A percentile compares a stretch with the other conserved stretches of the same genome.
Conservation (phyloP, 2,888 invertebrate species). For the Rhagonycha fulva region DNA sequence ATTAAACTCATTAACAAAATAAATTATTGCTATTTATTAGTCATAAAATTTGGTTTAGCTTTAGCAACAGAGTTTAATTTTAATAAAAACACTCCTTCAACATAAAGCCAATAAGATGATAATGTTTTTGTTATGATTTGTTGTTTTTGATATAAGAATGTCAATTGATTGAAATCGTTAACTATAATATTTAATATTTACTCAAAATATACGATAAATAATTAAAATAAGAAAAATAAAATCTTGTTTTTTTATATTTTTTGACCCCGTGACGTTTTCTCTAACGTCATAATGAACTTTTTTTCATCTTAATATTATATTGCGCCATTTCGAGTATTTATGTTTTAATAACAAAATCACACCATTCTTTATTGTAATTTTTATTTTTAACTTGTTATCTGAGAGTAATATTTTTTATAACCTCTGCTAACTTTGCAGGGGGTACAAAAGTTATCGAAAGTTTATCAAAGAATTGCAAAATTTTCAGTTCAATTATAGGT, state of each 20-base stretch:
- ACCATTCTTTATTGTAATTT: constrained; percentile 1
- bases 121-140: not conserved
- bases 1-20: not conserved
- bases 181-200: not conserved
- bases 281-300: not conserved
- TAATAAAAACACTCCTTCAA: not conserved
- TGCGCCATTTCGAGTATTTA: not conserved
- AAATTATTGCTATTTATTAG: not conserved
- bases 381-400: not conserved
- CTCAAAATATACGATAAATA: not conserved
- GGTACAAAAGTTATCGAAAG: constrained; percentile 23
- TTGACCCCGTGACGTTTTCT: constrained; percentile 1
- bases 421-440: constrained; percentile 22
- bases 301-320: not conserved
- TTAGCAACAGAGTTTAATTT: not conserved
- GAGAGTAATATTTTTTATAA: constrained; percentile 9
- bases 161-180: not conserved
- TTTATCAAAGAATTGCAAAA: constrained; percentile 18
- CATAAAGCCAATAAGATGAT: not conserved
- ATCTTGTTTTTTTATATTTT: not conserved
- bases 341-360: not conserved
- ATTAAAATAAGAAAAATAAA: not conserved
- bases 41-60: not conserved
- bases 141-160: not conserved
- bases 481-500: not conserved